phyloP scores from a whole-genome alignment of 2,113 vertebrate genomes.

The Catharus bicknelli region DNA sequence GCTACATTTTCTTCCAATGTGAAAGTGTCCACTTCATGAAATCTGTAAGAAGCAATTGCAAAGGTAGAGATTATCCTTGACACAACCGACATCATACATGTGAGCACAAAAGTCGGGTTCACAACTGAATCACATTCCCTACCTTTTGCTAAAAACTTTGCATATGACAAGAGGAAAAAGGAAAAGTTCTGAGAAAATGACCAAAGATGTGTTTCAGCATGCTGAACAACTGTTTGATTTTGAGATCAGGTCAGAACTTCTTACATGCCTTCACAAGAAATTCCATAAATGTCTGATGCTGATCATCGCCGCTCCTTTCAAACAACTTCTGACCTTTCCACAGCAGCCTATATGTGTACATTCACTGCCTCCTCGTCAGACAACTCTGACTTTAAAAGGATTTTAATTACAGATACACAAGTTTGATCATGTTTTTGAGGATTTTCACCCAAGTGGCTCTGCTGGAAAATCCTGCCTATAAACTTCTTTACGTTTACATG shows the following conservation, averaged over 20 bases:
- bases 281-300: neutral
- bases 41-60: neutral
- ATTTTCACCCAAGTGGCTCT: neutral
- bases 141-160: neutral
- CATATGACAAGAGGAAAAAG: neutral
- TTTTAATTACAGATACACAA: neutral
- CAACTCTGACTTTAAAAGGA: neutral
- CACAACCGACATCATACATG: fast-evolving
- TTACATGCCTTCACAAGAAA: neutral
- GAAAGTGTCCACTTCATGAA: neutral
- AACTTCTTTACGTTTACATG: neutral
- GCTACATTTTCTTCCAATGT: neutral
- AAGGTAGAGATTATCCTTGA: neutral
- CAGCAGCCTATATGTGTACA: neutral
- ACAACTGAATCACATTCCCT: neutral
- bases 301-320: neutral
- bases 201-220: neutral
- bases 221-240: neutral
- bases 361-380: neutral
- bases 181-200: neutral
- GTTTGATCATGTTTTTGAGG: neutral
- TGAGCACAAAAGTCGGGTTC: neutral
- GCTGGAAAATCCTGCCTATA: neutral
- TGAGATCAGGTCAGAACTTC: neutral
- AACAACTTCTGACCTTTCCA: neutral